phyloP scores from a whole-genome alignment of 2,797 vertebrate genomes.

The Xiphophorus birchmanni region DNA sequence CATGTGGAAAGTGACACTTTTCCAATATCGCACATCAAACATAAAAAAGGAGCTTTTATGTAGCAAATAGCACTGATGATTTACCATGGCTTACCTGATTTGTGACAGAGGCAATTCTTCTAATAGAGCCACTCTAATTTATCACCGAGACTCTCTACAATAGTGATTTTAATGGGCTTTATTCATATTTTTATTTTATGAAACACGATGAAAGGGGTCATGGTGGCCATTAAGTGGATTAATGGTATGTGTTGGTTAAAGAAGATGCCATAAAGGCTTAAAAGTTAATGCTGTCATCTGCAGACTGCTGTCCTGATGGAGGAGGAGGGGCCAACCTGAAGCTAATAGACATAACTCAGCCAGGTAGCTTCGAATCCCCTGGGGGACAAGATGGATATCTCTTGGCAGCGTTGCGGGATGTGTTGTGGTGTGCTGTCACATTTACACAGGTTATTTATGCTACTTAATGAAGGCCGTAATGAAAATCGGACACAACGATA shows the following conservation, averaged over 20 bases:
- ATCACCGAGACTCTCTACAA: conserved; percentile 75
- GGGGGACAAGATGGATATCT: conserved; percentile 79
- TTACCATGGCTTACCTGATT: conserved; percentile 64
- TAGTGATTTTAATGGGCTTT: conserved; percentile 82
- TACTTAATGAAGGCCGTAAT: conserved; percentile 85
- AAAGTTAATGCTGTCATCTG: conserved; percentile 83
- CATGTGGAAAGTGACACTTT: conserved; percentile 39
- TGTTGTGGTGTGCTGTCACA: conserved; percentile 73
- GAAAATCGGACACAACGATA: conserved; percentile 87
- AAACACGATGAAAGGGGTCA: conserved; percentile 85
- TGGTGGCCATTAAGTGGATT: conserved; percentile 82
- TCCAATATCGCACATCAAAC: conserved; percentile 42
- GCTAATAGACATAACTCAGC: conserved; percentile 83
- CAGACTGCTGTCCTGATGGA: conserved; percentile 74
- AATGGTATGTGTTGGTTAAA: conserved; percentile 84
- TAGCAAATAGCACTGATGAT: conserved; percentile 69
- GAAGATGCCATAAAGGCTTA: conserved; percentile 84
- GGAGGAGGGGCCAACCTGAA: conserved; percentile 67
- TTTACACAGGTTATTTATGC: conserved; percentile 86
- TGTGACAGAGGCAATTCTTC: conserved; percentile 74
- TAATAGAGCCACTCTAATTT: conserved; percentile 78
- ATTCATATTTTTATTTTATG: conserved; percentile 87
- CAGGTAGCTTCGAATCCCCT: conserved; percentile 81
- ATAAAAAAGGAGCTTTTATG: conserved; percentile 53
- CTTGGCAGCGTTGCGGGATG: conserved; percentile 80